phyloP scores from a whole-genome alignment of 2,888 invertebrate genomes.

The Lasioglossum leucozonium region DNA sequence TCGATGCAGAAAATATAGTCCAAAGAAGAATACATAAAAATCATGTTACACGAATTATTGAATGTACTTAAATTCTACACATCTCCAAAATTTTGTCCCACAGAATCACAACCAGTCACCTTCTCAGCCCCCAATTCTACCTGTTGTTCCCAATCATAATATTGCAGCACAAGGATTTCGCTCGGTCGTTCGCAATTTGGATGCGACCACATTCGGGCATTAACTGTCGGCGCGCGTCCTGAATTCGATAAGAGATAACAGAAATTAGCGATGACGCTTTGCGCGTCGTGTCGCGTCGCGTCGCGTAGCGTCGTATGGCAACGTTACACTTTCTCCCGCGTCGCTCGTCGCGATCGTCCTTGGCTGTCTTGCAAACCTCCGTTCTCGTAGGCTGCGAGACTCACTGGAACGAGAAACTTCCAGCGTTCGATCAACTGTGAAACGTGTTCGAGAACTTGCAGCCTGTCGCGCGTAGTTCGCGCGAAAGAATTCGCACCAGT shows the following conservation, averaged over 20 bases:
- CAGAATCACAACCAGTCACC: not conserved
- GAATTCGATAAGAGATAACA: conserved; percentile 59
- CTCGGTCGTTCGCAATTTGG: not conserved
- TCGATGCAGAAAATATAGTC: not conserved
- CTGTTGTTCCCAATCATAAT: not conserved
- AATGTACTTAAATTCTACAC: not conserved
- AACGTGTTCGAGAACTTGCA: conserved; percentile 10
- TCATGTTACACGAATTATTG: not conserved
- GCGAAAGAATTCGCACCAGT: not conserved
- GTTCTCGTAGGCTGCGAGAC: conserved; percentile 18
- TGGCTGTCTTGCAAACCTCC: conserved; percentile 39
- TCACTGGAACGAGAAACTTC: conserved; percentile 26
- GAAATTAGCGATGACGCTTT: conserved; percentile 53
- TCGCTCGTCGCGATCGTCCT: conserved; percentile 61
- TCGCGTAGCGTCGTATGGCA: conserved; percentile 19
- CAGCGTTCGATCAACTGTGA: conserved; percentile 21
- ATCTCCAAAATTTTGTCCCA: not conserved
- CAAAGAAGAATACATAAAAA: not conserved
- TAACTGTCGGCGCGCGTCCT: conserved; percentile 32
- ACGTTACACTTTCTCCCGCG: conserved; percentile 65
- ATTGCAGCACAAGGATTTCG: not conserved
- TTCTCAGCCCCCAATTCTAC: not conserved
- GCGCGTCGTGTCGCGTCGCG: conserved; percentile 24
- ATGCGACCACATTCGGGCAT: not conserved
- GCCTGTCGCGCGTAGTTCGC: not conserved